phyloP scores from a whole-genome alignment of 2,797 vertebrate species.

The Chrysocyon brachyurus region DNA sequence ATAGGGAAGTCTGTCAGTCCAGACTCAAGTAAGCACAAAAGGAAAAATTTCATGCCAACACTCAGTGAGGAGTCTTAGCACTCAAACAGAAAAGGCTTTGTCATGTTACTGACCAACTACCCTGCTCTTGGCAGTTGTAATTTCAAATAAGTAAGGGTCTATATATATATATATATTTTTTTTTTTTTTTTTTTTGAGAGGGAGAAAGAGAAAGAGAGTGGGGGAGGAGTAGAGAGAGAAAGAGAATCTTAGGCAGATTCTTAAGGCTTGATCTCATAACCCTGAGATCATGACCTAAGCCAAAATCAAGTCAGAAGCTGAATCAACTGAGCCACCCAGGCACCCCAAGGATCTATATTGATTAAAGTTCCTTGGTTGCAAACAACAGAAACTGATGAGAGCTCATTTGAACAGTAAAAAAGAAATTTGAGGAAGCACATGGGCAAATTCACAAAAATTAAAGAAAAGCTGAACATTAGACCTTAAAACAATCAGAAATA shows the following conservation, averaged over 20 bases:
- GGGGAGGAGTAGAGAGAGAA: neutral
- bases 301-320: neutral
- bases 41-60: neutral
- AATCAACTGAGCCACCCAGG: neutral
- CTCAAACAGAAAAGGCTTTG: neutral
- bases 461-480: neutral
- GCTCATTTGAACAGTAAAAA: constrained; percentile 40
- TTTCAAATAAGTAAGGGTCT: constrained; percentile 49
- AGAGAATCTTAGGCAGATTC: neutral
- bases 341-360: neutral
- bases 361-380: constrained; percentile 51
- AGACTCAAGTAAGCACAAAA: neutral
- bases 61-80: neutral
- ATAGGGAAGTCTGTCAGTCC: neutral
- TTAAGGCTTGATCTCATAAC: neutral
- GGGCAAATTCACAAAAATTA: neutral
- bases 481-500: neutral
- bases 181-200: neutral
- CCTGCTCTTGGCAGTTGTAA: neutral
- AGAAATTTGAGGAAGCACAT: neutral
- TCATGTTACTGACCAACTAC: neutral
- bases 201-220: neutral
- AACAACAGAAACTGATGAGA: constrained; percentile 24
- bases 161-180: neutral
- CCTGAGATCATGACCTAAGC: neutral